Base-by-base conservation (phyloP, 2,888 invertebrate species). In the Dinocampus coccinellae region DNA sequence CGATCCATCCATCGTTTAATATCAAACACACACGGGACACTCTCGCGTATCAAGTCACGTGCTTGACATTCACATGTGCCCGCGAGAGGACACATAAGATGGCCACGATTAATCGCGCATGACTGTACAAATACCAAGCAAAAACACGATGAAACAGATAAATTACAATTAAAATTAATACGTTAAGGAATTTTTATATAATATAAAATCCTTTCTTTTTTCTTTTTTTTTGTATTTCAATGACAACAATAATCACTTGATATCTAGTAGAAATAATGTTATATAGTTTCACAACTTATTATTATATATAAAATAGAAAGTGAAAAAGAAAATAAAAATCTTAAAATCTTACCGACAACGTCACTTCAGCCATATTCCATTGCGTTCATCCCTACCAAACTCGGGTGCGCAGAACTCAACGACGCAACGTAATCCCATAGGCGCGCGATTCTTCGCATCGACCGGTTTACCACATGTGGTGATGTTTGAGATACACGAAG, bases 381-480 rank as follows among this genome's bases (percentile, higher is more conserved):
- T 66, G 75, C 75, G 71, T 65, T 52, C n/a, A 73, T 62, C 29
- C 66, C 58, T 55, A 9, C 39, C 9, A 42, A 16, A 22, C 26
- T 24, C 20, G 52, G 57, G 58, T 71, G 68, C 64, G 33, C 63
- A 47, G 60, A 22, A 52, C 4, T 39, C 57, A 29, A 3, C 29
- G 57, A 61, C 58, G 61, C 67, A 34, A 65, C 55, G 72, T n/a
- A 71, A 65, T 73, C 70, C 74, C 70, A 70, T 53, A 73, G 16
- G 72, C 75, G 72, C 73, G 72, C 75, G 74, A 73, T 70, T 61
- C 75, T 73, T 55, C 67, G 76, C 79, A 82, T 84, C 84, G 83
- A 84, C 82, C 85, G 82, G 82, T 81, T 80, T 79, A 76, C 70
- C 74, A 42, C 47, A 33, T 58, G 34, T 36, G 29, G 62, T 62